These are phyloP conservation scores for Theretra japonica DNA, from an alignment of 2,888 invertebrate genomes.

Conservation along the genomic window DNA sequence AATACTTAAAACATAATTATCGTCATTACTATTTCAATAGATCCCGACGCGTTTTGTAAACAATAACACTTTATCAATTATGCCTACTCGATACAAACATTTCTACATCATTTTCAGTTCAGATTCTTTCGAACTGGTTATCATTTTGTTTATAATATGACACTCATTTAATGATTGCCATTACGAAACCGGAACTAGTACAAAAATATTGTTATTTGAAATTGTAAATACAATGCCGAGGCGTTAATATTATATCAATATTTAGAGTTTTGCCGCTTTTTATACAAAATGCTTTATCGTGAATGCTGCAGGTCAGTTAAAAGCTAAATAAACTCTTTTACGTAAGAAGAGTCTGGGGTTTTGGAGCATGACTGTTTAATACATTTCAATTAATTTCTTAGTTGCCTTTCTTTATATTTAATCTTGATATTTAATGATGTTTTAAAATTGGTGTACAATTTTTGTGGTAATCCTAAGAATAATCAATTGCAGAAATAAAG, in stretches of 20 bases:
- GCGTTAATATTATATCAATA: constrained; percentile 3
- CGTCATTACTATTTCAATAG: neutral
- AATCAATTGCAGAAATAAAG: neutral
- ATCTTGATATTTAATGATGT: too few species aligned
- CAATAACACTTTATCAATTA: constrained; percentile 26
- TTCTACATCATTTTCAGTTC: constrained; percentile 26
- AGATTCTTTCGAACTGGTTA: constrained; percentile 43
- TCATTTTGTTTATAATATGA: neutral
- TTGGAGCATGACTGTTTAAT: neutral
- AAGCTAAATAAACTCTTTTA: neutral
- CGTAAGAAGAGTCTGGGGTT: neutral
- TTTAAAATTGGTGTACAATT: too few species aligned
- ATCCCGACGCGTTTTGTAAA: constrained; percentile 1
- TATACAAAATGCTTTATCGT: neutral
- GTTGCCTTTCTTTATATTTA: too few species aligned
- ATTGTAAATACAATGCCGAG: neutral
- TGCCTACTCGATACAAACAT: constrained; percentile 18
- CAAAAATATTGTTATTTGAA: neutral
- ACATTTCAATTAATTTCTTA: neutral
- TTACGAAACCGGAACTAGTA: constrained; percentile 14
- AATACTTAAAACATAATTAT: neutral
- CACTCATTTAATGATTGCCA: neutral
- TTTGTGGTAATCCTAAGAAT: neutral
- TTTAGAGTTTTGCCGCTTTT: neutral
- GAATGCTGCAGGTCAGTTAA: neutral